A percentile compares a stretch with the other conserved stretches of the same genome.
Conservation (phyloP, 2,113 vertebrate species). For the Rhodinocichla rosea region DNA sequence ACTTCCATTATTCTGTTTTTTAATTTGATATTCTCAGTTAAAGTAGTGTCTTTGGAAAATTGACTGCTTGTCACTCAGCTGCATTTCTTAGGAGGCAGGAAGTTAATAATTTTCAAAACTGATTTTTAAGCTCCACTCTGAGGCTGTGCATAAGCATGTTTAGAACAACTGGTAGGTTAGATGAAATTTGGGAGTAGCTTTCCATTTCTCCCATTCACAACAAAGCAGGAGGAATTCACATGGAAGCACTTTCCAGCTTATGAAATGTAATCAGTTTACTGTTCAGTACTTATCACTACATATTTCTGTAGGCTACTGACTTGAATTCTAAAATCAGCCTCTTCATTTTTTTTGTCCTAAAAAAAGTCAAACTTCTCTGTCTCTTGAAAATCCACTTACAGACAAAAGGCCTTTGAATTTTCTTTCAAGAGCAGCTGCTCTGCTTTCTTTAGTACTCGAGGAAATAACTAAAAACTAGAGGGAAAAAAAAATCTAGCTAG, state of each 20-base stretch:
- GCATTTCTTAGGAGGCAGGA: background rate
- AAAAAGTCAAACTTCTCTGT: background rate
- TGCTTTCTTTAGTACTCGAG: background rate
- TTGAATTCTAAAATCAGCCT: background rate
- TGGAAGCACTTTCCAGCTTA: background rate
- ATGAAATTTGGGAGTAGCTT: background rate
- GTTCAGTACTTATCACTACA: background rate
- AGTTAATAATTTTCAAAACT: background rate
- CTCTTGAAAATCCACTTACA: background rate
- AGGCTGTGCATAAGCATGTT: background rate
- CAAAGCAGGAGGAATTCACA: background rate
- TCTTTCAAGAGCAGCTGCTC: background rate
- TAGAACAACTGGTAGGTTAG: background rate
- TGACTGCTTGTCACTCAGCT: background rate
- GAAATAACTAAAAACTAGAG: background rate
- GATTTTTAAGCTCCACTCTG: background rate
- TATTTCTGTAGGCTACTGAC: background rate
- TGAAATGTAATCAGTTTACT: background rate
- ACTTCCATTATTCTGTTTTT: background rate
- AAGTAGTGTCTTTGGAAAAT: background rate
- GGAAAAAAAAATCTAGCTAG: background rate
- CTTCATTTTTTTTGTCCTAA: background rate
- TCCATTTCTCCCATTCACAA: background rate
- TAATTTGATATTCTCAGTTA: background rate
- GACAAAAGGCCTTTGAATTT: background rate